Evolutionary conservation across 2,113 vertebrate genomes (phyloP).

Genomic region (Hypocryptadius cinnamomeus): DNA sequence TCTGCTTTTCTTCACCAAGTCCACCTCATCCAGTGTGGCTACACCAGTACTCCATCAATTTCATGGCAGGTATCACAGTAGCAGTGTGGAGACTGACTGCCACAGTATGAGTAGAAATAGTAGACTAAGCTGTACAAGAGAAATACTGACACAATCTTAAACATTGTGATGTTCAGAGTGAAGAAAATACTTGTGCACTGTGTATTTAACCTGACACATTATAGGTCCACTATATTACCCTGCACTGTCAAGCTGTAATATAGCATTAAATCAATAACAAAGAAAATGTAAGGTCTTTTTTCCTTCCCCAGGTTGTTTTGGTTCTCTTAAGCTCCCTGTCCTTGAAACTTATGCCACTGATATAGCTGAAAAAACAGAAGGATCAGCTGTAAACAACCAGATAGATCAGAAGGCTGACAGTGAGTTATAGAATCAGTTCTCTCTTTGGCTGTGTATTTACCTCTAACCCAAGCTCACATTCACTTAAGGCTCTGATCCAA

Average conservation of each 20-base stretch:
- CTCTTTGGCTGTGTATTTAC: not conserved
- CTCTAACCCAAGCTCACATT: not conserved
- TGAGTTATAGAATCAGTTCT: not conserved
- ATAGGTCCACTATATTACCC: not conserved
- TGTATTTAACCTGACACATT: slow-evolving; percentile 29
- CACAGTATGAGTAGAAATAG: not conserved
- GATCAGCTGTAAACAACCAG: slow-evolving; percentile 13
- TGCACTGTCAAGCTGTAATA: not conserved
- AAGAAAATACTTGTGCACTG: not conserved
- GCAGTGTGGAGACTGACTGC: not conserved
- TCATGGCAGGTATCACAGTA: not conserved
- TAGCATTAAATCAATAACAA: slow-evolving; percentile 23
- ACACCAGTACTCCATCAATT: not conserved
- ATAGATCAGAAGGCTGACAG: not conserved
- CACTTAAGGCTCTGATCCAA: not conserved
- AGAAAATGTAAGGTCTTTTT: not conserved
- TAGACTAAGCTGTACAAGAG: not conserved
- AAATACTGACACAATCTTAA: slow-evolving; percentile 10
- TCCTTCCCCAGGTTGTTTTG: not conserved
- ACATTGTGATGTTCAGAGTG: not conserved
- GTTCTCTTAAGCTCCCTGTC: slow-evolving; percentile 6
- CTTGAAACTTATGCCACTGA: slow-evolving; percentile 24
- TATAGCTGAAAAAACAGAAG: slow-evolving; percentile 15
- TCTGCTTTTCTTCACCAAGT: not conserved
- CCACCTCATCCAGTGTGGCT: not conserved